Conservation (phyloP, 2,888 invertebrate species). For the Dichetophora obliterata region DNA sequence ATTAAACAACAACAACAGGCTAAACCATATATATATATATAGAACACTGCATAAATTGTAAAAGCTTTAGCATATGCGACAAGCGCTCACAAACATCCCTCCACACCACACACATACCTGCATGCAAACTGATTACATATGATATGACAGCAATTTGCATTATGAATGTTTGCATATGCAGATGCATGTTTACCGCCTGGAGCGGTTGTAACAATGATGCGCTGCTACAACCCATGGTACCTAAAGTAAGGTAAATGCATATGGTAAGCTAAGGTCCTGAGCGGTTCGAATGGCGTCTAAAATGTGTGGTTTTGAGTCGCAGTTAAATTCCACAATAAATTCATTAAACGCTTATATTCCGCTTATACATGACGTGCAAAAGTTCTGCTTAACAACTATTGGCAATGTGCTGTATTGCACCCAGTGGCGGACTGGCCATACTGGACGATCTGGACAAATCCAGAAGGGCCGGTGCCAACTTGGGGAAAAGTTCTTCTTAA, state of each 20-base stretch:
- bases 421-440: too few species aligned
- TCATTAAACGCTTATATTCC: neutral
- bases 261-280: neutral
- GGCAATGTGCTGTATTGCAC: neutral
- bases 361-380: constrained; percentile 14
- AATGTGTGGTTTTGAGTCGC: neutral
- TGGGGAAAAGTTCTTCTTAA: too few species aligned
- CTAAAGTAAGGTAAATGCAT: too few species aligned
- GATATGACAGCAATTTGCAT: constrained; percentile 7
- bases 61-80: too few species aligned
- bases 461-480: too few species aligned
- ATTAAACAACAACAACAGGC: constrained; percentile 10
- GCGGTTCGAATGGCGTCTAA: neutral
- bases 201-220: neutral
- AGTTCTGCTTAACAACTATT: constrained; percentile 28
- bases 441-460: too few species aligned
- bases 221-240: neutral
- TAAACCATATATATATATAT: neutral
- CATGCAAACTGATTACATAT: neutral
- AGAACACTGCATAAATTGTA: neutral
- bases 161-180: constrained; percentile 14
- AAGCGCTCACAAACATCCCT: neutral
- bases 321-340: constrained; percentile 14
- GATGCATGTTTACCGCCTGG: neutral
- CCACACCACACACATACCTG: neutral